Base-by-base conservation (phyloP, 2,888 invertebrate genomes). In the Maniola hyperantus region DNA sequence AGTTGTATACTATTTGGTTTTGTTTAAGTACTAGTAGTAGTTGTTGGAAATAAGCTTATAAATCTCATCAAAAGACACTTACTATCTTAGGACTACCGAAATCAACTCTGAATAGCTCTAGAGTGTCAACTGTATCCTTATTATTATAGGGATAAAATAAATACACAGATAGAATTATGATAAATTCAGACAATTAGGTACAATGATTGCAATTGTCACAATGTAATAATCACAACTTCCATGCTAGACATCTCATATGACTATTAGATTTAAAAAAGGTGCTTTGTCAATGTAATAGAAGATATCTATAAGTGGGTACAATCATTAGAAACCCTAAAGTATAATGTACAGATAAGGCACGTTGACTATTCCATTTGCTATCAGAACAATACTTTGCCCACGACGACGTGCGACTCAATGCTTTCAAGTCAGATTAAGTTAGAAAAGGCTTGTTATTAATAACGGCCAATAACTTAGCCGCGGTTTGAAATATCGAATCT, bases 391-490 rank as follows among this genome's bases (percentile, higher is more conserved):
- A 78, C 83, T 81, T 84, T 78, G 84, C 76, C 82, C 83, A 81
- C 84, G 54, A 84, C 87, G 87, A 88, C 84, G 81, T 79, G 79
- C 82, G 83, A 84, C 86, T 89, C 88, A 83, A 88, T 84, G 85
- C 87, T 83, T 89, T 89, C 87, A 88, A 91, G 90, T 89, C 90
- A 87, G 91, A 91, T 91, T 91, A 91, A 88, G 87, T 89, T 87
- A 88, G 85, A 86, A 88, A 89, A 89, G 87, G 83, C 83, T 81
- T 80, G 81, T 91, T 91, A 89, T 91, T 91, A 91, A 91, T 91
- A 91, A 88, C 88, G 80, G 82, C 87, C 91, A 89, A 91, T 91
- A 91, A 89, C 83, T 91, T 89, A 89, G 83, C 82, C 78, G 79
- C 77, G 76, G 82, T 84, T 89, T 91, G 89, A 91, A 89, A 90